Base-by-base conservation (phyloP, 2,113 vertebrate species). In the Tenrec ecaudatus region DNA sequence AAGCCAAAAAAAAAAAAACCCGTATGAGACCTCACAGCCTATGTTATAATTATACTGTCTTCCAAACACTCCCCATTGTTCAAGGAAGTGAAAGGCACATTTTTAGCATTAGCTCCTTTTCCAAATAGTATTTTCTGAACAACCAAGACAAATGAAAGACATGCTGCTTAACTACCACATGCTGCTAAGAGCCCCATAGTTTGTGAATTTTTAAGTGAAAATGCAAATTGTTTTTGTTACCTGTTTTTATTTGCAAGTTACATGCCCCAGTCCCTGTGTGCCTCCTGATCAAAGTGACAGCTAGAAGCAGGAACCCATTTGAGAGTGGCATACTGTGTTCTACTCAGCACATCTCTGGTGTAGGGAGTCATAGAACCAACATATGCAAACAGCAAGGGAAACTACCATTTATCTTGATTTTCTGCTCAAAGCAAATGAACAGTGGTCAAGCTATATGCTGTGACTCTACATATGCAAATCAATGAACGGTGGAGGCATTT, bases 221-320 rank as follows among this genome's bases (percentile, higher is more conserved):
- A 95, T 97, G 95, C 96, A 97, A 98, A 96, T 95, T 95, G 68
- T 86, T 90, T 92, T 96, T 95, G 95, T 97, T 96, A 88, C 33
- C 27, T 93, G 93, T 92, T 96, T 96, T 96, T 94, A 81, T 90
- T 96, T 0, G 86, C 88, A 94, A 86, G 78, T 85, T 90, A 78
- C 58, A 81, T 90, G 43, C 9, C n/a, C 78, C 47, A 96, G 95
- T 95, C 95, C 93, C 47, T 7, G 0, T 83, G 3, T 89, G 96
- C 38, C 77, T 96, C 86, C 91, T 97, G 90, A 96, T 96, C 95
- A 96, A 96, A 96, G 83, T 95, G 96, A 96, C 96, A 96, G 86
- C 38, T 85, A 62, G 57, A 95, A 88, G 95, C 94, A 91, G 91
- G 47, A 92, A 90, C 38, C 58, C 2, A 8, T 60, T 97, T 96